Evolutionary conservation across 2,888 invertebrate species (phyloP), one percentile per base, ranked within the genome.

Genomic region (Tetragonisca angustula): DNA sequence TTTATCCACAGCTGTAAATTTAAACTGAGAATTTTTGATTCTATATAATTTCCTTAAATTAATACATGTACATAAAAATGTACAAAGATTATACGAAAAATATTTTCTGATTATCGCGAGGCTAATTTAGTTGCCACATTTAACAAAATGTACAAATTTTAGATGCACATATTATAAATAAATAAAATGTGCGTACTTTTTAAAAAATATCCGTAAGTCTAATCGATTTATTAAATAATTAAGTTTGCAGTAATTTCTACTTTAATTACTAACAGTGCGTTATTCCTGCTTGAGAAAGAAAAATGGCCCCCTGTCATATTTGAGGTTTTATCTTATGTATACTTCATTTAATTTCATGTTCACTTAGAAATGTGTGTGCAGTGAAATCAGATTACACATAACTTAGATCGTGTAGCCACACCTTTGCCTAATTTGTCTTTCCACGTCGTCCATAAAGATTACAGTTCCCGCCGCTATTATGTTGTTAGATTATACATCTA

Each of bases 371-470:
- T 54, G 54, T 62, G 64, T n/a, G 75, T 64, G 54, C 32, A 54
- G 32, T 50, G 36, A 75, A 76, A 68, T 79, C 71, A 71, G 72
- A 72, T 77, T 77, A 71, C 80, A 49, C 71, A 59, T 19, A 77
- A 72, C 71, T 59, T 76, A 71, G 59, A 69, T 69, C 49, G 50
- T 50, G 32, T 61, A 9, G 67, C 80, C 77, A 77, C 80, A 76
- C 80, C 80, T 81, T 81, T 67, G 59, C 71, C 76, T 71, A 81
- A 77, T 81, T 81, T 81, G 77, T 81, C 77, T 77, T 81, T 70
- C 71, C 43, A 52, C 77, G n/a, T 67, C 71, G 61, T 59, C 49
- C n/a, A 49, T 56, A 72, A 65, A 72, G 59, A 71, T 65, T 56
- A 52, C 17, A 56, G 32, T 67, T 36, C n/a, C 50, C 19, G 65